Evolutionary conservation across 2,797 vertebrate genomes (phyloP).

Genomic region (Lophotriccus pileatus): DNA sequence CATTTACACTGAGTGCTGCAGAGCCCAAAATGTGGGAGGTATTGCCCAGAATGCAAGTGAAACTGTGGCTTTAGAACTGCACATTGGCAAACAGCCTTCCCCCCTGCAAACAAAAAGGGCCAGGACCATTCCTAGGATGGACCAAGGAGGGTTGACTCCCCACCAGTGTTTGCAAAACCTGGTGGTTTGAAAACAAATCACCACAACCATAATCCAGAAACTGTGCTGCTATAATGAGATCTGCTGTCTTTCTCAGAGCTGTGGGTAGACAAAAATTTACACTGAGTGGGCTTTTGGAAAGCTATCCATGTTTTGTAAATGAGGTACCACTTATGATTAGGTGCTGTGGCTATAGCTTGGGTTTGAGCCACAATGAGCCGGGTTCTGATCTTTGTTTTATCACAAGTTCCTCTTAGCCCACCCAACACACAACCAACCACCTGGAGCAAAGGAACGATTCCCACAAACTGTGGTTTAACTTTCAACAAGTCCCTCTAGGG

Average conservation of each 20-base stretch:
- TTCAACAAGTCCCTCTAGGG: neutral
- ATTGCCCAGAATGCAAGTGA: constrained; percentile 57
- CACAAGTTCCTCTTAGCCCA: neutral
- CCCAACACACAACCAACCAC: neutral
- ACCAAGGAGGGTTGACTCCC: neutral
- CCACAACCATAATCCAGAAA: neutral
- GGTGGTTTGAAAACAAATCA: neutral
- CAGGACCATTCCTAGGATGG: neutral
- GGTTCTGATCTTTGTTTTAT: neutral
- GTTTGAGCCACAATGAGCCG: neutral
- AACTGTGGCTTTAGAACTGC: constrained; percentile 56
- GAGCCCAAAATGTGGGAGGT: constrained; percentile 61
- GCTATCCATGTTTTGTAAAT: neutral
- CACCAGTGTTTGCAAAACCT: neutral
- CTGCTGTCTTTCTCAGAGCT: neutral
- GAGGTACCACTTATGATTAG: neutral
- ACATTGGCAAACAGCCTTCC: neutral
- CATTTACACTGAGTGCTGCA: constrained; percentile 51
- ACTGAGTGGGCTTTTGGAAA: neutral
- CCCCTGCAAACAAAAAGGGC: neutral
- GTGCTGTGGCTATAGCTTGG: neutral
- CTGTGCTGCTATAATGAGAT: neutral
- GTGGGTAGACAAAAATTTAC: neutral
- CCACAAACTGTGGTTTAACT: neutral
- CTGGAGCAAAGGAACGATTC: neutral